phyloP scores from a whole-genome alignment of 2,888 invertebrate genomes.

The Mycogona germanica region DNA sequence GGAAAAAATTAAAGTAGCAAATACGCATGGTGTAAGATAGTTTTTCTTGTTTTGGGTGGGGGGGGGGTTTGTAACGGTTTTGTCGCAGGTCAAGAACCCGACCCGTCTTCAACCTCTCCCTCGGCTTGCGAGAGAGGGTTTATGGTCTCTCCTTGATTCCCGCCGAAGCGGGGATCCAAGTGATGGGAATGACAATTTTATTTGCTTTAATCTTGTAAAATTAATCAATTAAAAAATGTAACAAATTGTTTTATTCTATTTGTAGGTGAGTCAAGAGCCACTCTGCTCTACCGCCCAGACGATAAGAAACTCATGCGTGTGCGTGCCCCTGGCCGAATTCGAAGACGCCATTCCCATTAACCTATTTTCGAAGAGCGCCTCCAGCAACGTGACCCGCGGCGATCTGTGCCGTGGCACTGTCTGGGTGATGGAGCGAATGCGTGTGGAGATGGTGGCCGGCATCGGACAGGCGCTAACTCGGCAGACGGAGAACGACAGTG shows the following conservation, averaged over 20 bases:
- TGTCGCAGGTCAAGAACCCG: too few species aligned
- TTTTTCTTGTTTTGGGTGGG: too few species aligned
- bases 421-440: slow-evolving; percentile 17
- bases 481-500: slow-evolving; percentile 6
- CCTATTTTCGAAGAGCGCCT: slow-evolving; percentile 39
- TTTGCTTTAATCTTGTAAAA: too few species aligned
- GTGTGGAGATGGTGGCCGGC: slow-evolving; percentile 5
- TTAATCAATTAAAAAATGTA: too few species aligned
- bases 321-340: slow-evolving; percentile 66
- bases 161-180: too few species aligned
- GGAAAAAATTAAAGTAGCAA: too few species aligned
- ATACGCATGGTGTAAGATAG: too few species aligned
- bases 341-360: slow-evolving; percentile 60
- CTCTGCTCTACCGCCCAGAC: slow-evolving; percentile 29
- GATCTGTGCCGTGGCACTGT: slow-evolving; percentile 7
- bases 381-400: neutral
- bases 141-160: too few species aligned
- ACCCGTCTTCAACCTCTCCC: too few species aligned
- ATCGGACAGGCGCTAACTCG: slow-evolving; percentile 5
- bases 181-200: too few species aligned
- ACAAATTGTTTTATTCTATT: slow-evolving; percentile 31
- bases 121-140: too few species aligned
- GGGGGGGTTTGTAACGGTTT: too few species aligned
- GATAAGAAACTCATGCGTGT: slow-evolving; percentile 37
- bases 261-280: slow-evolving; percentile 50